Evolutionary conservation across 2,113 vertebrate species (phyloP).

Genomic region (Gopherus flavomarginatus): DNA sequence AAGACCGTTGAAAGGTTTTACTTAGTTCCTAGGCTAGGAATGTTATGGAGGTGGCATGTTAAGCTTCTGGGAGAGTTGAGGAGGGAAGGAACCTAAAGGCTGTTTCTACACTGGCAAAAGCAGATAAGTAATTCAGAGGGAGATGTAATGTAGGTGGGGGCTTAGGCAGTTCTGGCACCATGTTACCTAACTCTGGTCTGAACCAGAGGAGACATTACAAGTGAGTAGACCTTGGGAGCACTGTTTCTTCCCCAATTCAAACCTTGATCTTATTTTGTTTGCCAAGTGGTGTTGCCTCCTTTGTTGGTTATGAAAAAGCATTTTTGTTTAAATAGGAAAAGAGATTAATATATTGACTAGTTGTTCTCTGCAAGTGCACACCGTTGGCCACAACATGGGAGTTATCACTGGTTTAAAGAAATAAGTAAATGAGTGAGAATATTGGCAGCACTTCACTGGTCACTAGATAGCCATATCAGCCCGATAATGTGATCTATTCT

Average conservation of each 20-base stretch:
- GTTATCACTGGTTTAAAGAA: background rate
- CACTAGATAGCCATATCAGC: background rate
- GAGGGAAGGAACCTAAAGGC: background rate
- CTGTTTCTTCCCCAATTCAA: background rate
- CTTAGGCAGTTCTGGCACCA: background rate
- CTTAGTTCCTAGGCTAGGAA: background rate
- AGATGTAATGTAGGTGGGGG: background rate
- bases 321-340: background rate
- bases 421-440: background rate
- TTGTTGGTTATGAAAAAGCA: background rate
- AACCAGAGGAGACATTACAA: background rate
- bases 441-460: background rate
- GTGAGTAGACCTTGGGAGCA: background rate
- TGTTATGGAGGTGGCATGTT: accelerated
- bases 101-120: background rate
- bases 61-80: background rate
- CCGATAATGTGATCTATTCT: accelerated
- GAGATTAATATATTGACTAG: background rate
- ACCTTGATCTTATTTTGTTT: background rate
- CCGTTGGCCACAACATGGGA: background rate
- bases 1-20: background rate
- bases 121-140: accelerated
- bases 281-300: background rate
- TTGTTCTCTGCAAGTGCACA: background rate
- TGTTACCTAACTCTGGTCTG: accelerated